phyloP scores from a whole-genome alignment of 2,888 invertebrate genomes.

The Cephus pygmeus region DNA sequence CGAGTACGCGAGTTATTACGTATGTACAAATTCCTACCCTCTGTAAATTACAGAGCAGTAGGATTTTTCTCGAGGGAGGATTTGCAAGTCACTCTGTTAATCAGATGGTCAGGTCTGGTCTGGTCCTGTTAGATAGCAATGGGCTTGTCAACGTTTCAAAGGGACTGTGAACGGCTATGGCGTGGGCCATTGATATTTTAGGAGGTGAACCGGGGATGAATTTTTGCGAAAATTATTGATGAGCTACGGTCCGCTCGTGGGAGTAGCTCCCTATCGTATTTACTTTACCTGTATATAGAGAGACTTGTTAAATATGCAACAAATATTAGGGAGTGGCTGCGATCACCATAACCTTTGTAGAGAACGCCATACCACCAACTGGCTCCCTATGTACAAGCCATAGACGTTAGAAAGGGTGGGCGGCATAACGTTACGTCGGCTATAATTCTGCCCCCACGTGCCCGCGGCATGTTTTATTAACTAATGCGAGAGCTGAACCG shows the following conservation, averaged over 20 bases:
- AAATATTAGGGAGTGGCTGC: slow-evolving; percentile 34
- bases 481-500: not conserved
- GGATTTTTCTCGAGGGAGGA: not conserved
- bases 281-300: not conserved
- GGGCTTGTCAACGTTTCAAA: not conserved
- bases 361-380: slow-evolving; percentile 33
- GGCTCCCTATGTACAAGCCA: not conserved
- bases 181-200: not conserved
- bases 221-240: slow-evolving; percentile 6
- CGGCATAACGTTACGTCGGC: not conserved
- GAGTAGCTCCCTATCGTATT: not conserved
- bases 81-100: not conserved
- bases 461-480: not conserved
- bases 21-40: not conserved
- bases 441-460: not conserved
- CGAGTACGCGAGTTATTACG: not conserved
- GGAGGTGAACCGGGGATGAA: not conserved
- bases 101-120: not conserved
- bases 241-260: not conserved
- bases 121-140: not conserved
- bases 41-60: not conserved
- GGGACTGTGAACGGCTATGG: not conserved
- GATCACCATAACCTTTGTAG: slow-evolving; percentile 39
- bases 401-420: not conserved
- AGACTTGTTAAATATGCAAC: slow-evolving; percentile 39